Evolutionary conservation across 2,113 vertebrate species (phyloP).

Genomic region (Myrmecobius fasciatus): DNA sequence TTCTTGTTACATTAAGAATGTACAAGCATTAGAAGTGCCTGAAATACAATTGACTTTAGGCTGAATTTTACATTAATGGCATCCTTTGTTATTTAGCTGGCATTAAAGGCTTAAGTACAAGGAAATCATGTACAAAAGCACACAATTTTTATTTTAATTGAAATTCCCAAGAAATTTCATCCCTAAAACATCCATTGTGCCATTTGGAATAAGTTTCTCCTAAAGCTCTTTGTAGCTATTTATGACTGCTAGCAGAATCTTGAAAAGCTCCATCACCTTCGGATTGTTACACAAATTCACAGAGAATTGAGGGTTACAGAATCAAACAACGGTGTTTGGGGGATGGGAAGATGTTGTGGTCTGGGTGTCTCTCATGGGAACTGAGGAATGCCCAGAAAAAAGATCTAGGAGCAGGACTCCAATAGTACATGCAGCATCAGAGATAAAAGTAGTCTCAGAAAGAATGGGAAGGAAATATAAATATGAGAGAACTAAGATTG

Average conservation of each 20-base stretch:
- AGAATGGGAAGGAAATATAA: slow-evolving; percentile 16
- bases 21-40: slow-evolving; percentile 73
- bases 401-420: slow-evolving; percentile 9
- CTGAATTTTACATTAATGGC: slow-evolving; percentile 73
- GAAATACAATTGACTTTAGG: slow-evolving; percentile 77
- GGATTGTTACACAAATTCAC: slow-evolving; percentile 61
- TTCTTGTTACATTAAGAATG: slow-evolving; percentile 70
- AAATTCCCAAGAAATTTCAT: slow-evolving; percentile 75
- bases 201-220: slow-evolving; percentile 69
- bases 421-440: not conserved
- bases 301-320: slow-evolving; percentile 37
- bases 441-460: accelerated
- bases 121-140: slow-evolving; percentile 76
- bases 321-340: slow-evolving; percentile 56
- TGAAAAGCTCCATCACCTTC: slow-evolving; percentile 65
- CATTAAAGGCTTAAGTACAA: slow-evolving; percentile 77
- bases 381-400: slow-evolving; percentile 30
- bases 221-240: slow-evolving; percentile 69
- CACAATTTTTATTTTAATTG: slow-evolving; percentile 77
- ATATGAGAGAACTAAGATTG: not conserved
- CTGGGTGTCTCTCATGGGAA: slow-evolving; percentile 51
- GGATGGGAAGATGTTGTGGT: slow-evolving; percentile 60
- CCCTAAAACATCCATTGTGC: slow-evolving; percentile 74
- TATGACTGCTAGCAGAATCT: slow-evolving; percentile 70
- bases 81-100: slow-evolving; percentile 74